Evolutionary conservation across 2,888 invertebrate genomes (phyloP), one percentile per base, ranked within the genome.

Genomic region (Bembecia ichneumoniformis): DNA sequence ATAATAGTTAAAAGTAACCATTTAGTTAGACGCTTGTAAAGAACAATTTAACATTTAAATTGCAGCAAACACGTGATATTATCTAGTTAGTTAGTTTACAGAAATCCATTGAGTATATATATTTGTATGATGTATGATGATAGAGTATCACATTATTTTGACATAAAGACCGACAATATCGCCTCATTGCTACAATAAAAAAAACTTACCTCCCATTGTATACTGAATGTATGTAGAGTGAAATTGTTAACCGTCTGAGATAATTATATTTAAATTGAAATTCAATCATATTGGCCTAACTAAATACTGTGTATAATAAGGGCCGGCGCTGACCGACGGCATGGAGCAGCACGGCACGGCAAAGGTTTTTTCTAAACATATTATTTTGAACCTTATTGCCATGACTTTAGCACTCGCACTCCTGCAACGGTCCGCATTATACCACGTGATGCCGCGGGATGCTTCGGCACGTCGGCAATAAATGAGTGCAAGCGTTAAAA

Each of bases 161-260:
- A 64, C 74, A 78, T 77, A 71, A 63, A 64, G 67, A 60, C 66
- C 66, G 82, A 82, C 81, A 82, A 82, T 82, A 79, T 68, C 58
- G 58, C 62, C 62, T 68, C 57, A 54, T 28, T 20, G 5, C 1
- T 17, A 1, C 2, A 17, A 17, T 7, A 28, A 28, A 9, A 28
- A 28, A 28, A 55, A 55, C 52, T 54, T 68, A 66, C 61, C 62
- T 62, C 63, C 64, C 59, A 63, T 67, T 28, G 60, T 64, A 63
- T 63, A 62, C 57, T 61, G 52, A 60, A 55, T 58, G 40, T 54
- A 53, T 17, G 48, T 51, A 46, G 49, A 54, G 49, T 47, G 2
- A 28, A 28, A 28, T 28, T 28, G 28, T 28, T 9, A 28, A 28
- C 28, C 28, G 9, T 28, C 9, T n/a, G n/a, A 28, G 28, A 49